Evolutionary conservation across 2,797 vertebrate species (phyloP), one percentile per base, ranked within the genome.

Genomic region (Poeciliopsis gracilis): DNA sequence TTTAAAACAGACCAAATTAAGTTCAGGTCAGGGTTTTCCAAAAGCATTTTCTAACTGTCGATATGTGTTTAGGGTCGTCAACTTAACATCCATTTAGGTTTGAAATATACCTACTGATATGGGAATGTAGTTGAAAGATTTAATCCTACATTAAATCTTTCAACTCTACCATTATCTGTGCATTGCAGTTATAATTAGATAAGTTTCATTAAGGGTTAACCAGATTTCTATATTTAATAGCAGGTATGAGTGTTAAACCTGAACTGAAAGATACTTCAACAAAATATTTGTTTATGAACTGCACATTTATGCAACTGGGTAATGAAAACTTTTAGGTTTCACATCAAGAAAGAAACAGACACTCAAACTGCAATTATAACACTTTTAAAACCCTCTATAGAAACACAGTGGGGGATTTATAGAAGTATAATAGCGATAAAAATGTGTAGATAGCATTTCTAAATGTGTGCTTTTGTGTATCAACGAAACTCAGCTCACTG

Each of bases 401-500:
- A 61, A 18, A 1, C 16, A 20, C 8, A 66, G 15, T 61, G 30
- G 59, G 11, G n/a, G 3, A 20, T 49, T 47, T 72, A 47, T 47
- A 16, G 18, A 69, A 20, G 57, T 20, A 16, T 30, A 59, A 49
- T 59, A 2, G 25, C n/a, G 12, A 28, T 30, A 10, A 69, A 75
- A 41, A 55, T 8, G 25, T 28, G 57, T 28, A 59, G 4, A 30
- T 7, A 13, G 2, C 9, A n/a, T 55, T 53, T 55, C 25, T 41
- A 9, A 41, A 41, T 18, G n/a, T 18, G 18, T 45, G 25, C 41
- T 41, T 45, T 72, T 33, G 46, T 72, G 73, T 23, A 66, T 6
- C n/a, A 51, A 69, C 6, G 38, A 72, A 80, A 71, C 41, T 69
- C 12, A 15, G 47, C n/a, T n/a, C 49, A 45, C 73, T 55, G 25